Conservation (phyloP, 2,888 invertebrate species). For the Conops quadrifasciatus region DNA sequence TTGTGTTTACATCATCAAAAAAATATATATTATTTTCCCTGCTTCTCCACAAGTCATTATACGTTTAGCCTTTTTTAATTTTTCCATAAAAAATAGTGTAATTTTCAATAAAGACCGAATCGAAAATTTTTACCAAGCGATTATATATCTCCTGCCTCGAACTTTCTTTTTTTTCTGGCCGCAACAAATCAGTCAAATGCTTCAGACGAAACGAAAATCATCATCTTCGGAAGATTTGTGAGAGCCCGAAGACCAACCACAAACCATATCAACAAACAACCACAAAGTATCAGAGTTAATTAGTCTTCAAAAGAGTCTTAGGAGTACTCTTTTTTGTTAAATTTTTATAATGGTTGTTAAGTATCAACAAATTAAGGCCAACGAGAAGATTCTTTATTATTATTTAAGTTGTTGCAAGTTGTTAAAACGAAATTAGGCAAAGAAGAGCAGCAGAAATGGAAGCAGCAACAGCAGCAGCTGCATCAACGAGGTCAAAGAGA, state of each 20-base stretch:
- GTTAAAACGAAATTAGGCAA: background rate
- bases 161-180: too few species aligned
- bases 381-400: background rate
- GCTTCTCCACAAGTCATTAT: too few species aligned
- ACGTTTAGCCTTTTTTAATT: too few species aligned
- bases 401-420: constrained; percentile 7
- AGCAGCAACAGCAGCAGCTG: background rate
- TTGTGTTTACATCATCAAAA: too few species aligned
- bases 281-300: background rate
- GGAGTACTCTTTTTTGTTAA: background rate
- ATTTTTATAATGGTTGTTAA: constrained; percentile 9
- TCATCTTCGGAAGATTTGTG: too few species aligned
- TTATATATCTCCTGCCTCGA: too few species aligned
- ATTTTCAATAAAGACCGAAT: too few species aligned
- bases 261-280: background rate
- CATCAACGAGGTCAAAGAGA: constrained; percentile 8
- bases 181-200: too few species aligned
- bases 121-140: too few species aligned
- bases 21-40: too few species aligned
- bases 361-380: constrained; percentile 29
- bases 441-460: constrained; percentile 4
- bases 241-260: background rate
- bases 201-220: too few species aligned
- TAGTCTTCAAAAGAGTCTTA: background rate
- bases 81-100: too few species aligned